Evolutionary conservation across 2,113 vertebrate species (phyloP).

Genomic region (Periophthalmodon schlosseri): DNA sequence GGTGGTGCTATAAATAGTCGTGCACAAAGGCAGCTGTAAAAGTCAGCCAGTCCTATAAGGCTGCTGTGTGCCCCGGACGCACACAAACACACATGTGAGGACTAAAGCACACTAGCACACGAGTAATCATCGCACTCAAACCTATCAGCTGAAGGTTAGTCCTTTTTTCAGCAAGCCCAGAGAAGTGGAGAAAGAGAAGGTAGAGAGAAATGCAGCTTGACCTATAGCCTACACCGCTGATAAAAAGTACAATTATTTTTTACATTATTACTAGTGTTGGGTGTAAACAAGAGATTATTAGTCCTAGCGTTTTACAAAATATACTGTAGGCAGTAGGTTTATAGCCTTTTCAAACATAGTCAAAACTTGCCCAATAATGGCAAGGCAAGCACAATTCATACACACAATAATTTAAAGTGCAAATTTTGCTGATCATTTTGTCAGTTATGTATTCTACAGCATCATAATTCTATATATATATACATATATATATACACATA

Average conservation of each 20-base stretch:
- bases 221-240: neutral
- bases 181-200: neutral
- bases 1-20: conserved; percentile 73
- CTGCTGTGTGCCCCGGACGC: conserved; percentile 31
- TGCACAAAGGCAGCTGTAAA: conserved; percentile 71
- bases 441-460: no score
- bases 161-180: conserved; percentile 9
- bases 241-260: neutral
- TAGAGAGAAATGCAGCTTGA: conserved; percentile 6
- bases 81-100: conserved; percentile 10
- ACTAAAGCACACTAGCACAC: conserved; percentile 29
- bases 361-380: no score
- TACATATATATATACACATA: no score
- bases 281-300: no score
- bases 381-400: no score
- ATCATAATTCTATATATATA: no score
- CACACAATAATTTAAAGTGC: no score
- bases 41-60: conserved; percentile 65
- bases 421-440: no score
- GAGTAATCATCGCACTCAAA: conserved; percentile 50
- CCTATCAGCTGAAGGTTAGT: conserved; percentile 37
- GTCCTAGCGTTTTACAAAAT: no score
- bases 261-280: neutral
- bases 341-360: no score
- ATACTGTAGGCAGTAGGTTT: no score